Evolutionary conservation across 2,113 vertebrate species (phyloP).

Genomic region (Tragelaphus scriptus): DNA sequence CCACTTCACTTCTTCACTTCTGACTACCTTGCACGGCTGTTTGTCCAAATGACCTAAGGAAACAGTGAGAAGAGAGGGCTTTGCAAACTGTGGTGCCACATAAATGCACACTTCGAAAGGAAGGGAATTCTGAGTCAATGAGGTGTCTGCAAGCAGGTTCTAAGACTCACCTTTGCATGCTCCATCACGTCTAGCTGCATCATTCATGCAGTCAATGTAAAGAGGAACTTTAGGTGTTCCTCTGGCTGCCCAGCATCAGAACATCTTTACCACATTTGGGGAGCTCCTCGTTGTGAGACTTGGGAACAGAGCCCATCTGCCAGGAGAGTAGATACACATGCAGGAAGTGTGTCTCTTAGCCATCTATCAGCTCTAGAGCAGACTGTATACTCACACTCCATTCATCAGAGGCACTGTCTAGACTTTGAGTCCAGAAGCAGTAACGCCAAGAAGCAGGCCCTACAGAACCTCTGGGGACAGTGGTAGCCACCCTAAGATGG

Average conservation of each 20-base stretch:
- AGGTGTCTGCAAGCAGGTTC: background rate
- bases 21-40: background rate
- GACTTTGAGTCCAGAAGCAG: background rate
- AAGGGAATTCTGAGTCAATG: background rate
- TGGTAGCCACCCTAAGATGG: background rate
- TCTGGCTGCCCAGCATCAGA: background rate
- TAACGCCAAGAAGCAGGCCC: background rate
- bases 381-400: fast-evolving
- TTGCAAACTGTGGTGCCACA: background rate
- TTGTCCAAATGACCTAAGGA: background rate
- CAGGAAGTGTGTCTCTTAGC: background rate
- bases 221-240: background rate
- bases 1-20: no score
- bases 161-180: background rate
- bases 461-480: background rate
- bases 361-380: background rate
- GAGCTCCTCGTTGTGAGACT: background rate
- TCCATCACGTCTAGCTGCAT: background rate
- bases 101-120: background rate
- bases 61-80: background rate
- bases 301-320: background rate
- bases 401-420: background rate
- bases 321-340: background rate
- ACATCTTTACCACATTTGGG: background rate
- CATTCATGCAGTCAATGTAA: background rate